Percentiles rank a stretch among this genome's conserved stretches.
phyloP scores from a whole-genome alignment of 1,140 invertebrate genomes.

The Pseudachorutes palmiensis region DNA sequence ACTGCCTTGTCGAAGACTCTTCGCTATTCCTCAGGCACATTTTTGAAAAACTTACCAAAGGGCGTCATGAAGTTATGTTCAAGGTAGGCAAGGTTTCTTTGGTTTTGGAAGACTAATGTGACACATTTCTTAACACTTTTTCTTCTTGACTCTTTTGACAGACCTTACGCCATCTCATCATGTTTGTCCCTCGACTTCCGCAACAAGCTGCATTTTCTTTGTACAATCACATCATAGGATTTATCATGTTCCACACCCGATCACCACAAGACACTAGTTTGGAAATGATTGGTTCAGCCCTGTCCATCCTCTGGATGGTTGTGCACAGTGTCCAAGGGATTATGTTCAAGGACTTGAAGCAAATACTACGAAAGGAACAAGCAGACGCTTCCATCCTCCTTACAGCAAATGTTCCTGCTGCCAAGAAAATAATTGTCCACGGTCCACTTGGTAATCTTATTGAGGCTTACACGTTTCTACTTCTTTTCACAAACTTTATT shows the following conservation, averaged over 20 bases:
- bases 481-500: too few species aligned
- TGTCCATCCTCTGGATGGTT: slow-evolving; percentile 95
- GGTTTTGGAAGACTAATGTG: not conserved
- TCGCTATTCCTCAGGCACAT: slow-evolving; percentile 92
- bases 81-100: slow-evolving; percentile 49
- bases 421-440: slow-evolving; percentile 98
- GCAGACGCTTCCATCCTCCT: slow-evolving; percentile 95
- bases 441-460: slow-evolving; percentile 60
- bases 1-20: slow-evolving; percentile 94
- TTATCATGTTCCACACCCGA: slow-evolving; percentile 97
- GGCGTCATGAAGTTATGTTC: slow-evolving; percentile 92
- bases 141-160: not conserved
- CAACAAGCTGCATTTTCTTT: slow-evolving; percentile 97
- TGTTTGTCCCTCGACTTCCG: slow-evolving; percentile 85
- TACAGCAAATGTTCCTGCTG: slow-evolving; percentile 96
- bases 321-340: slow-evolving; percentile 96
- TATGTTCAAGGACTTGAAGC: slow-evolving; percentile 98
- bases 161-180: slow-evolving; percentile 76
- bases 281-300: slow-evolving; percentile 81
- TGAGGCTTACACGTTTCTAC: too few species aligned
- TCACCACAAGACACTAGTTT: slow-evolving; percentile 89
- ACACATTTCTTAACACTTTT: slow-evolving; percentile 7
- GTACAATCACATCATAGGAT: slow-evolving; percentile 98
- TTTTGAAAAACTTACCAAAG: slow-evolving; percentile 87
- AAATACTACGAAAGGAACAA: slow-evolving; percentile 96